phyloP scores from a whole-genome alignment of 1,140 invertebrate species.

The Ruditapes philippinarum region DNA sequence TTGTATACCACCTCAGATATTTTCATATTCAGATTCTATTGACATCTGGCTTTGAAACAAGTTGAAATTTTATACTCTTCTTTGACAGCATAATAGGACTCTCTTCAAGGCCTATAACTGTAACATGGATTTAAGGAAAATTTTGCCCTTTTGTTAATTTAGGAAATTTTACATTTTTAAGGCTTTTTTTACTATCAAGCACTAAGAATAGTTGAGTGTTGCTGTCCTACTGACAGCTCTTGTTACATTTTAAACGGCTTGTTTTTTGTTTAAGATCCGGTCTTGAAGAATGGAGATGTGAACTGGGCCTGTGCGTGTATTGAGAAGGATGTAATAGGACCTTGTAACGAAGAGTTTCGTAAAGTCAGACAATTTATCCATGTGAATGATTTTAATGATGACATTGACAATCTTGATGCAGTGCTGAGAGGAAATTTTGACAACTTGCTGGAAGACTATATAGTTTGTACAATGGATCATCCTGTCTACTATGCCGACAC shows the following conservation, averaged over 20 bases:
- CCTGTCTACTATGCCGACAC: constrained; percentile 23
- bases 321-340: constrained; percentile 36
- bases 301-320: constrained; percentile 46
- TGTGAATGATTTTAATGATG: not conserved
- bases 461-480: constrained; percentile 39
- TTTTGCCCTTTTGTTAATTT: too few relatives aligned
- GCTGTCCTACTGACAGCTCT: too few relatives aligned
- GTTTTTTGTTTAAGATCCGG: constrained; percentile 11
- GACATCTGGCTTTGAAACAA: too few relatives aligned
- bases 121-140: too few relatives aligned
- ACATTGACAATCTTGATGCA: not conserved
- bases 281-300: constrained; percentile 6
- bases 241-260: not conserved
- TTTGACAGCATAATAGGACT: too few relatives aligned
- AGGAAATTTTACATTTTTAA: too few relatives aligned
- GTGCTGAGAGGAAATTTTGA: not conserved
- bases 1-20: too few relatives aligned
- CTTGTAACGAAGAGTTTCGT: constrained; percentile 43
- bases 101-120: too few relatives aligned
- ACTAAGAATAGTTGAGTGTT: too few relatives aligned
- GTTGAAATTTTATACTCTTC: too few relatives aligned
- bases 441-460: constrained; percentile 27
- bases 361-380: not conserved
- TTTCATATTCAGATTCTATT: too few relatives aligned
- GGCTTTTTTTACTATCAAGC: too few relatives aligned